Percentiles rank a stretch among this genome's conserved stretches.
Conservation (phyloP, 2,113 vertebrate genomes). For the Odontesthes bonariensis region DNA sequence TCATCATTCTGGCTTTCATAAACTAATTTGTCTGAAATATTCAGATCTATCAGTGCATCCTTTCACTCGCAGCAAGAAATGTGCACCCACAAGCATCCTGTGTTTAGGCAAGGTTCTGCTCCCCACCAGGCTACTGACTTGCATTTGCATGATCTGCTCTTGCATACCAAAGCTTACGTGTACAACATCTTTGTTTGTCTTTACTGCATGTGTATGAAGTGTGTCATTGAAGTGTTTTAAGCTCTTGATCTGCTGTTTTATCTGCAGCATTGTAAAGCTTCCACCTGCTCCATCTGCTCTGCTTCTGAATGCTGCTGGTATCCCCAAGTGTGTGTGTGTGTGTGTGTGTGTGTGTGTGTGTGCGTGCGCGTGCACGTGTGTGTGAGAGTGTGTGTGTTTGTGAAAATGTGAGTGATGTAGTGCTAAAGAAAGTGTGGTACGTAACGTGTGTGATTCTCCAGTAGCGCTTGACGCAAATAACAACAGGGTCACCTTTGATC, state of each 20-base stretch:
- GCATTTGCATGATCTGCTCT: slow-evolving; percentile 46
- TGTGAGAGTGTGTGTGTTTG: not conserved
- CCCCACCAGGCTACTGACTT: slow-evolving; percentile 17
- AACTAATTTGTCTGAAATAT: slow-evolving; percentile 8
- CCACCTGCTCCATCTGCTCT: slow-evolving; percentile 36
- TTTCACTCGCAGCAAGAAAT: slow-evolving; percentile 12
- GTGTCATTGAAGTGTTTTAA: not conserved
- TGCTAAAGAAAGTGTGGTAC: slow-evolving; percentile 3
- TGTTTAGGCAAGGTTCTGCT: slow-evolving; percentile 37
- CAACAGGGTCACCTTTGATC: slow-evolving; percentile 33
- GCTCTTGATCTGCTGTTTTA: slow-evolving; percentile 34
- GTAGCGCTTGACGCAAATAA: slow-evolving; percentile 25
- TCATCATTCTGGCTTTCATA: not conserved
- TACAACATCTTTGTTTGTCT: slow-evolving; percentile 2
- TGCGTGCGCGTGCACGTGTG: not conserved
- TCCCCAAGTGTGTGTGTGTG: slow-evolving; percentile 20
- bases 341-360: no score
- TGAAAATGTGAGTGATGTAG: not conserved
- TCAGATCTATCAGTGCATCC: slow-evolving; percentile 7
- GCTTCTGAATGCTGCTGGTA: slow-evolving; percentile 14
- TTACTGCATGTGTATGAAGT: not conserved
- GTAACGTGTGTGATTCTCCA: slow-evolving; percentile 2
- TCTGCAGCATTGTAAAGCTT: slow-evolving; percentile 40
- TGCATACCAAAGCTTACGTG: not conserved
- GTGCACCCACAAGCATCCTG: slow-evolving; percentile 1